These are phyloP conservation scores for Mayetiola destructor DNA, from an alignment of 2,888 invertebrate genomes.

Conservation along the genomic window DNA sequence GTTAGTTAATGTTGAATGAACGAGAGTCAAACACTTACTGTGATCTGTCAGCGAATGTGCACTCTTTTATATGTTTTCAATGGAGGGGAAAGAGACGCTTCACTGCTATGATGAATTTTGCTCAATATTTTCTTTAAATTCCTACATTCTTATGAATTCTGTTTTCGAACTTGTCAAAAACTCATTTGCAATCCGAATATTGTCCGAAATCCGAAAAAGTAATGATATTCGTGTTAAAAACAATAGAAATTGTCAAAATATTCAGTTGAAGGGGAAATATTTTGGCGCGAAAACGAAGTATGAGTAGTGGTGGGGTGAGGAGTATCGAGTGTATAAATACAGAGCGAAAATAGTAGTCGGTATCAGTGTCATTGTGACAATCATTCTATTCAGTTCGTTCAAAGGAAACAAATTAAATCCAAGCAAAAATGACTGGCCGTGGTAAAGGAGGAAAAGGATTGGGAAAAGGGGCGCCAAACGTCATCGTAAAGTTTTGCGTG, in stretches of 20 bases:
- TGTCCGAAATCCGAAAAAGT: too few relatives aligned
- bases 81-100: not conserved
- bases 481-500: constrained; percentile 64
- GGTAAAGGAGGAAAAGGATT: constrained; percentile 67
- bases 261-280: not conserved
- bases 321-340: not conserved
- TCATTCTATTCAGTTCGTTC: not conserved
- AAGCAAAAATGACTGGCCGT: constrained; percentile 54
- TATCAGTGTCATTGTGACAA: not conserved
- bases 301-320: not conserved
- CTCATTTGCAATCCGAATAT: too few relatives aligned
- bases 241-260: too few relatives aligned
- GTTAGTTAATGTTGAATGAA: not conserved
- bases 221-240: too few relatives aligned
- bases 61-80: not conserved
- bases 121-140: too few relatives aligned
- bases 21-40: not conserved
- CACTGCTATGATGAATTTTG: too few relatives aligned
- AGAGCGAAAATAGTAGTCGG: not conserved
- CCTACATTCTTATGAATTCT: too few relatives aligned
- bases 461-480: constrained; percentile 72
- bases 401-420: too few relatives aligned
- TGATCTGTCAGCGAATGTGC: not conserved
- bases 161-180: not conserved
- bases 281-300: not conserved